phyloP scores from a whole-genome alignment of 2,797 vertebrate species.

The Synanceia verrucosa region DNA sequence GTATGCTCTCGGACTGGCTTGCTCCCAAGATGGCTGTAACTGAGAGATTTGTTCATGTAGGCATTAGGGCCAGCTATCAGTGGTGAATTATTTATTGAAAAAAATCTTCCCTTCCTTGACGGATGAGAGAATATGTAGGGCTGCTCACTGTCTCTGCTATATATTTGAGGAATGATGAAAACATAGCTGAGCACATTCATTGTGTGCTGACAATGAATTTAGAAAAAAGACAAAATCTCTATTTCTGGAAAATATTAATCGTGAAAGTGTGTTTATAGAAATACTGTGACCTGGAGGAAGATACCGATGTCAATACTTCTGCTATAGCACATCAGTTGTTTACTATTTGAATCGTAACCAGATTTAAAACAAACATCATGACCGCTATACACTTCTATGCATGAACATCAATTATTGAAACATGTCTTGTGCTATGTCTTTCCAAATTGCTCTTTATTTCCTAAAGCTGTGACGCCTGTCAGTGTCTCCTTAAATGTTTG shows the following conservation, averaged over 20 bases:
- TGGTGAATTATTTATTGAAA: constrained; percentile 83
- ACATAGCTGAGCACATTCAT: constrained; percentile 10
- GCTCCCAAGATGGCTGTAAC: constrained; percentile 80
- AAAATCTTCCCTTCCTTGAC: constrained; percentile 70
- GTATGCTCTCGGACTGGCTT: constrained; percentile 75
- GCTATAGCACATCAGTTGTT: not conserved
- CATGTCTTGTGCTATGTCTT: not conserved
- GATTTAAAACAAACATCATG: not conserved
- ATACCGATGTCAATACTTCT: not conserved
- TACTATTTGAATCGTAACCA: not conserved
- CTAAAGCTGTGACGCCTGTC: not conserved
- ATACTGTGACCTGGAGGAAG: not conserved
- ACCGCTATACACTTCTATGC: not conserved
- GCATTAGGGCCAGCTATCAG: constrained; percentile 78
- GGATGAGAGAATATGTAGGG: constrained; percentile 64
- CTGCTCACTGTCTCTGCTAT: constrained; percentile 45
- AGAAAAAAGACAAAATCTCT: not conserved
- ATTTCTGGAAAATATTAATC: not conserved
- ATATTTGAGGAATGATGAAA: constrained; percentile 40
- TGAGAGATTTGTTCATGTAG: constrained; percentile 80
- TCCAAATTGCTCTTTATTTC: constrained; percentile 6
- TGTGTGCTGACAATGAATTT: not conserved
- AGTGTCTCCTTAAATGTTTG: constrained; percentile 22
- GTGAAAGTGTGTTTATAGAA: not conserved
- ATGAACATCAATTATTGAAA: not conserved